These are phyloP conservation scores for Macrophya annulata DNA, from an alignment of 2,888 invertebrate species.

Conservation along the genomic window DNA sequence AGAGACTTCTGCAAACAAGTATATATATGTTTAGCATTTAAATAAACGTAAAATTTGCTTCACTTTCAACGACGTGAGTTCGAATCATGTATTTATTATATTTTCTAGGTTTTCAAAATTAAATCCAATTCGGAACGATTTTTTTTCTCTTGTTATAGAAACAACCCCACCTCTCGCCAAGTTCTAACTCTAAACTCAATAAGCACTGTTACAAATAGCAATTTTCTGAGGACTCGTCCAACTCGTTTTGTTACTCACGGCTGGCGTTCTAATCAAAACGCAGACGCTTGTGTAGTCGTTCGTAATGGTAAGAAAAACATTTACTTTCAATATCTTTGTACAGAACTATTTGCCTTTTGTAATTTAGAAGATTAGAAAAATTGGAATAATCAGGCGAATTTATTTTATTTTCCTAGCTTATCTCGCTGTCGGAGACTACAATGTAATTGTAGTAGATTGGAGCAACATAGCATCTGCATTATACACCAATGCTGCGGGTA, in stretches of 20 bases:
- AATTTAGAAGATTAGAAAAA: background rate
- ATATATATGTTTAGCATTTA: background rate
- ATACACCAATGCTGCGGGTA: constrained; percentile 78
- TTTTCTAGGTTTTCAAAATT: background rate
- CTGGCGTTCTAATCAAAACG: constrained; percentile 18
- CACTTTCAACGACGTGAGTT: background rate
- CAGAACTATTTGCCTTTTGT: no score
- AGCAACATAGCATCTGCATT: constrained; percentile 75
- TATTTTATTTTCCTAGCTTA: constrained; percentile 71
- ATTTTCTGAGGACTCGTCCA: background rate
- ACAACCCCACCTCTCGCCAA: background rate
- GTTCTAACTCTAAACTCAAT: constrained; percentile 12
- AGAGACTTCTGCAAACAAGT: background rate
- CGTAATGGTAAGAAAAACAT: background rate
- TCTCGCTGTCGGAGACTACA: constrained; percentile 76
- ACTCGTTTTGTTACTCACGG: constrained; percentile 47
- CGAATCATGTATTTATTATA: background rate
- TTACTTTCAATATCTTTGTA: background rate
- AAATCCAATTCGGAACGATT: background rate
- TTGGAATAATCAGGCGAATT: background rate
- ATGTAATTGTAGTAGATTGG: constrained; percentile 80
- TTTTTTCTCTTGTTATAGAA: background rate
- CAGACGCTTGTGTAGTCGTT: constrained; percentile 9
- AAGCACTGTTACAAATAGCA: background rate
- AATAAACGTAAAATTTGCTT: background rate